Evolutionary conservation across 2,888 invertebrate genomes (phyloP).

Genomic region (Portevinia maculata): DNA sequence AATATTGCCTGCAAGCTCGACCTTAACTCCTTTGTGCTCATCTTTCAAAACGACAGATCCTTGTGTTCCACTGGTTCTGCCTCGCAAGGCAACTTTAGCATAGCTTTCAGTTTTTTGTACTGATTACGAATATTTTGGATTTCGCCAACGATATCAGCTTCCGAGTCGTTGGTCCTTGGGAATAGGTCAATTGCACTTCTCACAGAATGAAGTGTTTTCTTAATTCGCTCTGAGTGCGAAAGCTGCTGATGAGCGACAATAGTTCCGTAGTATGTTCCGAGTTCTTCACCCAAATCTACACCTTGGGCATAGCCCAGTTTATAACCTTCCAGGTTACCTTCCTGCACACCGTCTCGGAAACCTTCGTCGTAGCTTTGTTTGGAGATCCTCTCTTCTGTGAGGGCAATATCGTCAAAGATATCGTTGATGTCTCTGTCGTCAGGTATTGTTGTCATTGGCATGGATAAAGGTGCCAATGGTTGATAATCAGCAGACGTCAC

Average conservation of each 20-base stretch:
- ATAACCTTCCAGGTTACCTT: conserved; percentile 85
- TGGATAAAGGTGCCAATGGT: background rate
- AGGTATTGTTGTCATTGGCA: conserved; percentile 44
- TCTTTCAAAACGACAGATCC: conserved; percentile 77
- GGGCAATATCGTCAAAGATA: conserved; percentile 87
- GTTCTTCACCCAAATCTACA: conserved; percentile 89
- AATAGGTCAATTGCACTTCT: conserved; percentile 86
- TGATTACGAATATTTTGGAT: conserved; percentile 87
- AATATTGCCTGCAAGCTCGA: conserved; percentile 84
- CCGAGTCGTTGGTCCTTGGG: conserved; percentile 86
- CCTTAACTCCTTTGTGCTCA: conserved; percentile 66
- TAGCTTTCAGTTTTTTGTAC: conserved; percentile 88
- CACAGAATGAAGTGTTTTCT: conserved; percentile 84
- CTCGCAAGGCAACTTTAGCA: conserved; percentile 81
- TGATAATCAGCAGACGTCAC: background rate
- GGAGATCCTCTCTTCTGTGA: conserved; percentile 87
- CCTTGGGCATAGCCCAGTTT: conserved; percentile 91
- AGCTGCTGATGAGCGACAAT: conserved; percentile 84
- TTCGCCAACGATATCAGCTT: conserved; percentile 86
- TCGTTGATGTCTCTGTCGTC: conserved; percentile 88
- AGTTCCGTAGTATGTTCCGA: conserved; percentile 89
- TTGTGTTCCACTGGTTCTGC: conserved; percentile 71
- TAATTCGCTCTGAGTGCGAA: conserved; percentile 84
- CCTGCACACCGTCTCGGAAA: conserved; percentile 84
- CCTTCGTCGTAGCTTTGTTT: conserved; percentile 88